Base-by-base conservation (phyloP, 2,113 vertebrate species). In the Loxodonta africana region DNA sequence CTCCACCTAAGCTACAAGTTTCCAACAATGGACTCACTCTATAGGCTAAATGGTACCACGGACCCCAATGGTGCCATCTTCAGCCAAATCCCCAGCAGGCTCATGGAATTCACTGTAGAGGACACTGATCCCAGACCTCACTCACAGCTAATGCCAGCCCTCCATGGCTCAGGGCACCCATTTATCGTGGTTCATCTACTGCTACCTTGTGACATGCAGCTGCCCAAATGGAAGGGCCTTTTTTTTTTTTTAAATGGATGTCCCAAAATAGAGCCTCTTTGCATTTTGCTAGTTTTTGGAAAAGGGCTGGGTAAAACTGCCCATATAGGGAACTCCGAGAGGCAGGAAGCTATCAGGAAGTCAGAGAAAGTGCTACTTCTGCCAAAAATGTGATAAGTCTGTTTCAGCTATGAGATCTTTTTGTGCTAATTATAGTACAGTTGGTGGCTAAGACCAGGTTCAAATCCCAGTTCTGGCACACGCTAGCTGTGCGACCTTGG, bases 151-250 rank as follows among this genome's bases (percentile, higher is more conserved):
- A 5, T 4, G 48, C 71, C 37, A 5, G 8, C 26, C 91, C 80
- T 33, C 74, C 7, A 0, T 0, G 1, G 14, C 9, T 46, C 41
- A 0, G 0, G 67, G 63, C 25, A 33, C 37, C 2, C 0, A 0
- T 2, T 3, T 0, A 23, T 2, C 14, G 0, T 28, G 62, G 18
- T 28, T 18, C 18, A 0, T 30, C 10, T 23, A 74, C 57, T 11
- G 80, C 71, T 67, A 46, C 73, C 46, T 30, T 15, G 33, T 6
- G 0, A 0, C 0, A 8, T 2, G 21, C 84, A 67, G 83, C 30
- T 15, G 51, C 84, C 44, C 83, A 84, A 37, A 69, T 0, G 17
- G 46, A 80, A 83, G 30, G 33, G 20, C 5, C 69, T 46, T 41
- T 20, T 15, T 8, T n/a, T 14, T 62, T 26, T 65, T 23, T 60